Evolutionary conservation across 2,797 vertebrate genomes (phyloP).

Genomic region (Falco cherrug): DNA sequence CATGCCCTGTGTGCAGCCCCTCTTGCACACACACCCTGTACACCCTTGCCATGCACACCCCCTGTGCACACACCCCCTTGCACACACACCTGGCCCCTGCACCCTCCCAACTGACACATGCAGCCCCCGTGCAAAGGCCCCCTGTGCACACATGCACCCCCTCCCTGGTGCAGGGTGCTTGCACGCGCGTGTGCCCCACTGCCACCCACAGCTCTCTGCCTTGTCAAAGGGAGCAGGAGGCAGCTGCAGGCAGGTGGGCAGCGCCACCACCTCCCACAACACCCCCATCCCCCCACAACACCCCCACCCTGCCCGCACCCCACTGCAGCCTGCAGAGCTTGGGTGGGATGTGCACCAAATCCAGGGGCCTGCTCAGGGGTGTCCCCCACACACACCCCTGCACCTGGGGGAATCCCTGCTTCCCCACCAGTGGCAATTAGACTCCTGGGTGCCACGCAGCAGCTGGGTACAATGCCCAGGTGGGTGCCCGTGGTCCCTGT

Average conservation of each 20-base stretch:
- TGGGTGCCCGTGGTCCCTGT: neutral
- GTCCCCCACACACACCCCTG: fast-evolving
- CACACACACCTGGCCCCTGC: neutral
- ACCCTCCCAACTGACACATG: neutral
- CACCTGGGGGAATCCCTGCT: neutral
- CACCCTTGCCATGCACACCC: too few species aligned
- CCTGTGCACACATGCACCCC: neutral
- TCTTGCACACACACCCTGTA: too few species aligned
- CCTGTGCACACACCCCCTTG: too few species aligned
- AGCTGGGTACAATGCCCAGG: neutral
- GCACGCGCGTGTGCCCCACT: neutral
- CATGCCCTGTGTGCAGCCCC: too few species aligned
- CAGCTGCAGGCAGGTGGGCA: too few species aligned
- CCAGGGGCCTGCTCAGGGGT: neutral
- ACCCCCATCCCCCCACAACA: too few species aligned
- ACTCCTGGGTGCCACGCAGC: fast-evolving
- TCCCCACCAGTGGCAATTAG: neutral
- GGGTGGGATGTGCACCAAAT: neutral
- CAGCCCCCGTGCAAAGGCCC: neutral
- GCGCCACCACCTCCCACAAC: neutral
- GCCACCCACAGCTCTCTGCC: neutral
- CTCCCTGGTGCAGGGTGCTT: neutral
- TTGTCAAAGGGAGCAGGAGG: neutral
- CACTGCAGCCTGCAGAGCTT: neutral
- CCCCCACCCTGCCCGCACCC: neutral